Evolutionary conservation across 2,888 invertebrate genomes (phyloP), one percentile per base, ranked within the genome.

Genomic region (Girardia tigrina): DNA sequence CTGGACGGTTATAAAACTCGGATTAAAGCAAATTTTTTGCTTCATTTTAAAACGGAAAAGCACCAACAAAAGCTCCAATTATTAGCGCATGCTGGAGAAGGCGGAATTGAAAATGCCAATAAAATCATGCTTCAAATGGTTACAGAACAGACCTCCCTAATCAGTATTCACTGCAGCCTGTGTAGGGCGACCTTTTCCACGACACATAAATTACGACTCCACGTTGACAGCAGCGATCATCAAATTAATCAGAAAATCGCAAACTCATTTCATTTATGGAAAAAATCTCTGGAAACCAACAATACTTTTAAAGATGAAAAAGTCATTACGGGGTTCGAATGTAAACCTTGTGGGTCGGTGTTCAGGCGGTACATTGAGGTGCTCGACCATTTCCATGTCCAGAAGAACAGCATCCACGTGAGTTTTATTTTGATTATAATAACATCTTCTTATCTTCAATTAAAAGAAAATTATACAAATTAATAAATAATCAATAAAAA

Each of bases 31-130:
- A 98, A 98, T 87, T 98, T 98, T 86, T 97, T 98, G 86, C 88
- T 98, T 78, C 98, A 98, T 85, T 97, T 95, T 86, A 95, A 98
- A 87, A 98, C 98, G 78, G 98, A 98, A 86, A 98, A 98, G 84
- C 98, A 98, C 86, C 87, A 97, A 80, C 97, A 98, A 85, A 89
- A 94, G 83, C 87, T 97, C 82, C 95, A 95, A 85, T 91, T 95
- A 84, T 93, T 97, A 26, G 69, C 70, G 4, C 76, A 76, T 28
- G 74, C 69, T 23, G 56, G 74, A 6, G 74, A 74, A 28, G 74
- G 74, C 8, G 74, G 74, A n/a, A 69, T 36, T 6, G 56, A 74
- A 28, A 74, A 74, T 56, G 74, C 56, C 4, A 56, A 56, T 23
- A 56, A 56, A 56, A 56, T 56, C 4, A 56, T 56, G 56, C 56